These are phyloP conservation scores for Graphium colonna DNA, from an alignment of 2,888 invertebrate genomes.

Conservation along the genomic window DNA sequence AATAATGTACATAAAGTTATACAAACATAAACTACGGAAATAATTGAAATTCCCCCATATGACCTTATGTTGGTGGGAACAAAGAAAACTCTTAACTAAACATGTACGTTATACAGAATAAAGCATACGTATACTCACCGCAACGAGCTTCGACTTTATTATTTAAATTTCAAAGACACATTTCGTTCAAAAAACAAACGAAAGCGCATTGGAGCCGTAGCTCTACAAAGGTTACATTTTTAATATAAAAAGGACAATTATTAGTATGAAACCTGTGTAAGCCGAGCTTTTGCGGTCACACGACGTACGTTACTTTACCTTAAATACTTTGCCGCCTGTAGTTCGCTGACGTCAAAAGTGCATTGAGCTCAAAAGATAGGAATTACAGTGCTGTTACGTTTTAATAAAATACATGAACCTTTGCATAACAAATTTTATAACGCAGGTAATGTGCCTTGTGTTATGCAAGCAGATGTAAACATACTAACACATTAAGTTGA, in stretches of 20 bases:
- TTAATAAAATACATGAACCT: not conserved
- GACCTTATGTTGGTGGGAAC: too few species aligned
- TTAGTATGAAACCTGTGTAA: constrained; percentile 1
- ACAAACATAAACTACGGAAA: too few species aligned
- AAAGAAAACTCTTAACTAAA: not conserved
- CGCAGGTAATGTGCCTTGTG: not conserved
- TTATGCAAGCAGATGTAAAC: not conserved
- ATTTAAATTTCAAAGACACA: not conserved
- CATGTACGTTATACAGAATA: not conserved
- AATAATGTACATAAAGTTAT: too few species aligned
- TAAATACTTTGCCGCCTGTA: not conserved
- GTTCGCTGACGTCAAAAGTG: constrained; percentile 15
- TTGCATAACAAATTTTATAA: not conserved
- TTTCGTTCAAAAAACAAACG: constrained; percentile 1
- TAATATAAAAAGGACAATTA: constrained; percentile 10
- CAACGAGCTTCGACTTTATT: not conserved
- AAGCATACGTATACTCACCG: not conserved
- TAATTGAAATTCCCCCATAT: too few species aligned
- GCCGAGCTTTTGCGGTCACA: constrained; percentile 9
- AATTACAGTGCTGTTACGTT: constrained; percentile 11
- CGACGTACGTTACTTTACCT: constrained; percentile 7
- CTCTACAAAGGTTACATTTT: constrained; percentile 15
- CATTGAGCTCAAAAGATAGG: constrained; percentile 7
- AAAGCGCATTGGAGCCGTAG: not conserved
- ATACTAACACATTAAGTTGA: too few species aligned